Conservation (phyloP, 2,888 invertebrate genomes). For the Terebella lapidaria region DNA sequence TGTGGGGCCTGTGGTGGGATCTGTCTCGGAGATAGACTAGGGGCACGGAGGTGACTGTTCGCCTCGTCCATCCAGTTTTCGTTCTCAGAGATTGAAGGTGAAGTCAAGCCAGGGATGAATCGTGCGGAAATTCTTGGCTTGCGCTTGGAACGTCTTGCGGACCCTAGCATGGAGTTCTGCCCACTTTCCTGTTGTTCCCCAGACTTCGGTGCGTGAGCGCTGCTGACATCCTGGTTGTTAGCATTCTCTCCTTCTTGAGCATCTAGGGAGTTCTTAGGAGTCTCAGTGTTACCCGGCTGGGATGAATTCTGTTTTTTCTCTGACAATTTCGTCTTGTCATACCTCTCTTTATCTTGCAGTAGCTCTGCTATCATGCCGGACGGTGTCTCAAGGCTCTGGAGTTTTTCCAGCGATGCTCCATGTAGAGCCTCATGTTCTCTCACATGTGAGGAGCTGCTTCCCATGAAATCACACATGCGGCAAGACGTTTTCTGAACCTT, state of each 20-base stretch:
- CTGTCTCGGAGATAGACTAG: background rate
- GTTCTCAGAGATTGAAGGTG: background rate
- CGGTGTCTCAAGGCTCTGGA: background rate
- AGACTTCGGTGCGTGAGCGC: conserved; percentile 74
- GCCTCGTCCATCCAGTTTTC: background rate
- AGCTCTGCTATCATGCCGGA: too few species aligned
- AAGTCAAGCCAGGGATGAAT: background rate
- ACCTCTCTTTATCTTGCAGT: background rate
- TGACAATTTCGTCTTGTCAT: background rate
- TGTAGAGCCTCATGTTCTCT: background rate
- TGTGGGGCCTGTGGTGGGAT: background rate
- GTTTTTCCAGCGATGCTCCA: background rate
- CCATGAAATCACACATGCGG: background rate
- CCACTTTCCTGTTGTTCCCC: conserved; percentile 90
- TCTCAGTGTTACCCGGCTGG: background rate
- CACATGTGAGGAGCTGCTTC: background rate
- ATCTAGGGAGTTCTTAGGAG: background rate
- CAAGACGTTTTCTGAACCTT: background rate
- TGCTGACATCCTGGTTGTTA: background rate
- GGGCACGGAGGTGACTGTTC: background rate
- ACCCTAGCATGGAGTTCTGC: conserved; percentile 55
- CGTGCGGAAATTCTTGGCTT: background rate
- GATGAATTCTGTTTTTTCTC: background rate
- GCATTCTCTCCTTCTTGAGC: background rate
- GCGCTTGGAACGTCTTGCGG: conserved; percentile 1